Conservation (phyloP, 2,888 invertebrate genomes). For the Torymus auratus region DNA sequence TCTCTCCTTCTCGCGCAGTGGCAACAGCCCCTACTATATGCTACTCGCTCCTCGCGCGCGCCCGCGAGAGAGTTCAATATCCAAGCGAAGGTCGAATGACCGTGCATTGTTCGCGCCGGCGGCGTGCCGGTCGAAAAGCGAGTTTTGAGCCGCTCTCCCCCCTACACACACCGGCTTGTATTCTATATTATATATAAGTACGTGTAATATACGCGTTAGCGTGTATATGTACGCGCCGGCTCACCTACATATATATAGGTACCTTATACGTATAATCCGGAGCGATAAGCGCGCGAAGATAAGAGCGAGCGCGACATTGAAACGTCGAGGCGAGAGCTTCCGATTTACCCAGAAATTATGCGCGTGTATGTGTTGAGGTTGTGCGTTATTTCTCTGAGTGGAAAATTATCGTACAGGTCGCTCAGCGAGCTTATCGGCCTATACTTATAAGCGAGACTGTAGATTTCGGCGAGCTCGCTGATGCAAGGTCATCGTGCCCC, state of each 20-base stretch:
- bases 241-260: too few species aligned
- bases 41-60: background rate
- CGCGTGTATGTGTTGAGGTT: background rate
- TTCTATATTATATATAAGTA: too few species aligned
- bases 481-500: conserved; percentile 2
- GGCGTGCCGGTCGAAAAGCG: conserved; percentile 36
- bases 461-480: too few species aligned
- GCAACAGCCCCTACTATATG: background rate
- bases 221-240: too few species aligned
- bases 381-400: background rate
- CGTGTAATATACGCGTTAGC: too few species aligned
- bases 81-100: conserved; percentile 58
- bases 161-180: background rate
- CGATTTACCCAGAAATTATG: too few species aligned
- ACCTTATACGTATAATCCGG: too few species aligned
- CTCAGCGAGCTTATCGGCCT: conserved; percentile 12
- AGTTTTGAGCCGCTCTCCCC: conserved; percentile 37
- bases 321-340: too few species aligned
- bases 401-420: conserved; percentile 16
- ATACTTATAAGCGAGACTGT: too few species aligned
- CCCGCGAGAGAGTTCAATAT: conserved; percentile 56
- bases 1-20: too few species aligned
- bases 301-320: too few species aligned
- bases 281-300: too few species aligned
- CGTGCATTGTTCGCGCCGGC: conserved; percentile 56